Evolutionary conservation across 2,113 vertebrate genomes (phyloP).

Genomic region (Phainopepla nitens): DNA sequence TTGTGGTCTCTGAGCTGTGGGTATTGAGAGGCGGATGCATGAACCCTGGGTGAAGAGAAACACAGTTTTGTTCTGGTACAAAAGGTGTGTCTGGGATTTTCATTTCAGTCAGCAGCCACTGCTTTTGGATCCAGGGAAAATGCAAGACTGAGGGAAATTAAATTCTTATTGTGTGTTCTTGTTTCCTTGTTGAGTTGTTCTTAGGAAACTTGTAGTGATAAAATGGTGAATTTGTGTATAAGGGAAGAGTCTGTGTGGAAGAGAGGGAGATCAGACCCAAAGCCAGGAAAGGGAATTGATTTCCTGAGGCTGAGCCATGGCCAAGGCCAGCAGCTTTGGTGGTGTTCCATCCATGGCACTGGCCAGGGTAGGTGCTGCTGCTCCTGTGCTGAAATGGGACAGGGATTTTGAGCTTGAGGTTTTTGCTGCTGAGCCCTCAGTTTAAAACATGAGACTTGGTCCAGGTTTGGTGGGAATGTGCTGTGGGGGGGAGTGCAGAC

Average conservation of each 20-base stretch:
- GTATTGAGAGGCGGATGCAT: not conserved
- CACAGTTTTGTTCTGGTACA: not conserved
- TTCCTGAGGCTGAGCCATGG: not conserved
- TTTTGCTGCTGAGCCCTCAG: not conserved
- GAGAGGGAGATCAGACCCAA: not conserved
- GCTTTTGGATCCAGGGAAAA: not conserved
- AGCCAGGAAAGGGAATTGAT: not conserved
- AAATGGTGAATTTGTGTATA: fast-evolving
- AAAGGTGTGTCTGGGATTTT: not conserved
- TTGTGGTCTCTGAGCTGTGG: not conserved
- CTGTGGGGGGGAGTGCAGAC: fast-evolving
- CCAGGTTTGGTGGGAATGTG: not conserved
- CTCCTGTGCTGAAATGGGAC: not conserved
- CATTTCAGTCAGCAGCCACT: not conserved
- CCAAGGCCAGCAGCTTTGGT: not conserved
- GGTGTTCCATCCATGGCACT: not conserved
- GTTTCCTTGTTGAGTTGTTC: not conserved
- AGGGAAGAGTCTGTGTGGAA: not conserved
- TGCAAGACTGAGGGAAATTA: not conserved
- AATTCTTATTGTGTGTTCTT: not conserved
- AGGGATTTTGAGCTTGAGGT: too few relatives aligned
- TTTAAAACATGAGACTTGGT: fast-evolving
- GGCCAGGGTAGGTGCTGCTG: not conserved
- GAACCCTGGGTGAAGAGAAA: not conserved
- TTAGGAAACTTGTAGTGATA: not conserved